Base-by-base conservation (phyloP, 2,113 vertebrate genomes). In the Cyanoramphus novaezelandiae region DNA sequence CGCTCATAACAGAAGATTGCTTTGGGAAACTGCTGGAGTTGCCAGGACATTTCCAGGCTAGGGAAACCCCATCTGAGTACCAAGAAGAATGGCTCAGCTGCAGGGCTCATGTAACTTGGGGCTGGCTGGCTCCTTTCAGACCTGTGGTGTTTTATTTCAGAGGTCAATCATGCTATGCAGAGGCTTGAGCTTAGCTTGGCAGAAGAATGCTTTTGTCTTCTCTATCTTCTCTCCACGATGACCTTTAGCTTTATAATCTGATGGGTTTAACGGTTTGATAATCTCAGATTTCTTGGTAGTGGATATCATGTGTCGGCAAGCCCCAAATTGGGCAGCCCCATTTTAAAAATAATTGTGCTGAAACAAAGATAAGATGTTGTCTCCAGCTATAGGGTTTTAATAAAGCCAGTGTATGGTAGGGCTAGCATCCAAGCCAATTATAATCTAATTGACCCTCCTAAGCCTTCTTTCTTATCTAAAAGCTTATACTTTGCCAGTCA, bases 391-490 rank as follows among this genome's bases (percentile, higher is more conserved):
- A 72, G 46, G 53, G 14, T 53, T 97, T 95, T 96, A 91, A 95
- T 92, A 92, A 93, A 95, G 39, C 53, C 13, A 29, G 80, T 49
- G 57, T 91, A 95, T 35, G 77, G 72, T 86, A 97, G 37, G 74
- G 79, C 37, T 60, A 50, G 41, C 37, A 96, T 95, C 86, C 91
- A 95, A 98, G 52, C 5, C 68, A 94, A 70, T 95, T 96, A 95
- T 87, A 95, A 97, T 83, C 52, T 97, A 96, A 93, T 95, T 91
- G 90, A 95, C 72, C 83, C 67, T 93, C n/a, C 90, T 91, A 87
- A 96, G 23, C 76, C 72, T 96, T 94, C 78, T 64, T 95, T 93
- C 96, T 96, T 94, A 86, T 92, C 75, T 96, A 65, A 97, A 95
- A 97, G 6, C 44, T 86, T 37, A 59, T 95, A 94, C 81, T 93